Conservation (phyloP, 2,888 invertebrate species). For the Tridacna gigas region DNA sequence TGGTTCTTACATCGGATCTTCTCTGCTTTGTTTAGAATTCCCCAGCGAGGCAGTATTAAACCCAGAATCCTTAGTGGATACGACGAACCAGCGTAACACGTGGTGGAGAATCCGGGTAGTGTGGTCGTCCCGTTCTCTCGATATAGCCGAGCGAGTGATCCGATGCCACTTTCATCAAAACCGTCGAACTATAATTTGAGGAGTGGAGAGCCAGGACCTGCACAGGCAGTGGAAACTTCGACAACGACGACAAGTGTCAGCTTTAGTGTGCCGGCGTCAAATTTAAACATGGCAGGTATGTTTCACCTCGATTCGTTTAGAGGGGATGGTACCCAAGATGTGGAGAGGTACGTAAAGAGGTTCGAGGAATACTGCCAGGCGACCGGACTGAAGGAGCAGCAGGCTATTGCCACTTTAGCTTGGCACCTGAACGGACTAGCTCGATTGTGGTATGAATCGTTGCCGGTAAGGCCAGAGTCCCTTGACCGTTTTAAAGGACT, state of each 20-base stretch:
- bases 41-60: too few relatives aligned
- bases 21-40: too few relatives aligned
- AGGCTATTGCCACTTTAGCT: background rate
- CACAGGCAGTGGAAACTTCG: background rate
- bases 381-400: background rate
- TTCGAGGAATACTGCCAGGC: background rate
- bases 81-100: background rate
- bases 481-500: background rate
- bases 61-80: too few relatives aligned
- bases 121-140: background rate
- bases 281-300: background rate
- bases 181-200: background rate
- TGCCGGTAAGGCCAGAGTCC: background rate
- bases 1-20: too few relatives aligned
- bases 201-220: background rate
- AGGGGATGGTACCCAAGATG: slow-evolving; percentile 2
- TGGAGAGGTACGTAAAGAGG: background rate
- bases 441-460: background rate
- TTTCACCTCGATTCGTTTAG: background rate
- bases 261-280: background rate
- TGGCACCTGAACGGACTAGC: slow-evolving; percentile 1
- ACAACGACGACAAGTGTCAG: background rate
- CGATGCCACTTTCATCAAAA: background rate
- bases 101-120: too few relatives aligned
- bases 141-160: background rate